Conservation (phyloP, 2,888 invertebrate genomes). For the Cyclophora albipunctata region DNA sequence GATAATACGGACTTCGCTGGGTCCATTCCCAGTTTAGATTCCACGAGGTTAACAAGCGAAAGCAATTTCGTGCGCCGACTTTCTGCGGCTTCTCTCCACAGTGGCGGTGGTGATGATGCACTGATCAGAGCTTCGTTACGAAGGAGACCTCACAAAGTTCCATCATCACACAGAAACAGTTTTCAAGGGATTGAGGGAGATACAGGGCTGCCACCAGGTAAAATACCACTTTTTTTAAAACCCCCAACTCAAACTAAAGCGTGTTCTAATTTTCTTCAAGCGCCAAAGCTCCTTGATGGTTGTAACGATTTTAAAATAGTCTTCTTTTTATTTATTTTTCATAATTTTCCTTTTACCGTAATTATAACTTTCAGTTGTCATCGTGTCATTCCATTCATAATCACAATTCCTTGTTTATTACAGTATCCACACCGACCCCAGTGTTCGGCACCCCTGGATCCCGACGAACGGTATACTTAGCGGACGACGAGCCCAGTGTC, state of each 20-base stretch:
- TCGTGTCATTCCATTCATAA: too few species aligned
- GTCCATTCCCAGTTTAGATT: conserved; percentile 63
- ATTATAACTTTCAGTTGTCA: too few species aligned
- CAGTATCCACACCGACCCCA: conserved; percentile 60
- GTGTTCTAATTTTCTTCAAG: not conserved
- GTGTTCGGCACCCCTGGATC: conserved; percentile 87
- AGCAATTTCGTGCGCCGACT: conserved; percentile 60
- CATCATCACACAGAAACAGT: conserved; percentile 75
- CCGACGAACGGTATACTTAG: conserved; percentile 87
- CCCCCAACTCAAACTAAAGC: too few species aligned
- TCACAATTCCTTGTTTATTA: conserved; percentile 10
- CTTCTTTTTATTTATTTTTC: not conserved
- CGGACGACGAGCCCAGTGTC: conserved; percentile 78
- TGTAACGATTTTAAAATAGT: too few species aligned
- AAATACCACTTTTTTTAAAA: not conserved
- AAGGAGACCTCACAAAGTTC: conserved; percentile 72
- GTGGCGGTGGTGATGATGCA: conserved; percentile 75
- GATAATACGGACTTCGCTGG: conserved; percentile 56
- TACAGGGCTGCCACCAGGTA: conserved; percentile 57
- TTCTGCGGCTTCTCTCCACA: conserved; percentile 63
- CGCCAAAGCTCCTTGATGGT: not conserved
- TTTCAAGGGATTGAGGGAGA: conserved; percentile 74
- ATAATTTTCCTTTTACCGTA: conserved; percentile 1
- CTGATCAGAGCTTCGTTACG: conserved; percentile 76
- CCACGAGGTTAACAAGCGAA: conserved; percentile 50